Evolutionary conservation across 2,888 invertebrate species (phyloP).

Genomic region (Parnassius apollo): DNA sequence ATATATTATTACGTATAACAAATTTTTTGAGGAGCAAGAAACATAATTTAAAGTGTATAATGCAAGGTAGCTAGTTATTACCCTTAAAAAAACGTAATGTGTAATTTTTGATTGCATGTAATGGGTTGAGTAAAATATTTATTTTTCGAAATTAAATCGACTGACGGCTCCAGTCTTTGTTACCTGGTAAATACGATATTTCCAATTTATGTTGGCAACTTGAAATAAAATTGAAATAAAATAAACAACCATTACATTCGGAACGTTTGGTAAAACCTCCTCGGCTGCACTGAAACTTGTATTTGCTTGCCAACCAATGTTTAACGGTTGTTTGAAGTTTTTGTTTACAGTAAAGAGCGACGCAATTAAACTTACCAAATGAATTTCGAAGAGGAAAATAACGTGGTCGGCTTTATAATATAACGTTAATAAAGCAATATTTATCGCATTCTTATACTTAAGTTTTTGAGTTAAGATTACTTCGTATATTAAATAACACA

Average conservation of each 20-base stretch:
- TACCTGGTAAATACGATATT: constrained; percentile 13
- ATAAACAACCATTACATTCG: constrained; percentile 22
- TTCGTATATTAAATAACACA: no score
- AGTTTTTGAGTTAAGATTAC: no score
- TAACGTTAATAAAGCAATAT: constrained; percentile 10
- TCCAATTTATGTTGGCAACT: constrained; percentile 15
- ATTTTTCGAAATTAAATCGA: no score
- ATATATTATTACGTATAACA: no score
- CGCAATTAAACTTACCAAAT: constrained; percentile 28
- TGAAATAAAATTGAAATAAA: constrained; percentile 25
- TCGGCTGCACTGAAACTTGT: constrained; percentile 24
- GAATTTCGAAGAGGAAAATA: constrained; percentile 24
- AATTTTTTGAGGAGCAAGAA: no score
- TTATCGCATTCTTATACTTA: no score
- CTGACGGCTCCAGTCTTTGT: constrained; percentile 3
- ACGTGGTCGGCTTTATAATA: constrained; percentile 9
- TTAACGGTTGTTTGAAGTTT: constrained; percentile 28
- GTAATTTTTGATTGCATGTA: no score
- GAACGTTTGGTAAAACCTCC: constrained; percentile 23
- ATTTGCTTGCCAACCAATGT: constrained; percentile 25
- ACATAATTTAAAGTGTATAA: no score
- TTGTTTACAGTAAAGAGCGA: constrained; percentile 27
- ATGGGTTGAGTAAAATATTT: no score
- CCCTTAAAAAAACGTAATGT: no score
- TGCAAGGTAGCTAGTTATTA: no score